These are phyloP conservation scores for Thamnaconus septentrionalis DNA, from an alignment of 2,113 vertebrate species.

Conservation along the genomic window DNA sequence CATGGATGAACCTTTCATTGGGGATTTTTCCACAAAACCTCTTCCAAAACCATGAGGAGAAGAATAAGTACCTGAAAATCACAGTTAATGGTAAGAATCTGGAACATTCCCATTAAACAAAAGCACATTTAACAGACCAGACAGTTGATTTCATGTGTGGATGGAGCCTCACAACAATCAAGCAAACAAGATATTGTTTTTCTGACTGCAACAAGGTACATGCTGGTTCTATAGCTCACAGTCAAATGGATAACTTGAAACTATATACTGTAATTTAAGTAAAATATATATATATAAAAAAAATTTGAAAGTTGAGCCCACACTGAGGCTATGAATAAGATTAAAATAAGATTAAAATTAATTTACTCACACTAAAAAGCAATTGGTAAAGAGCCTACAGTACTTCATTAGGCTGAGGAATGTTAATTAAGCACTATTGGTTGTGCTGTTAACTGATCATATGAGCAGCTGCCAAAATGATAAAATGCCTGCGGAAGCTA, in stretches of 20 bases:
- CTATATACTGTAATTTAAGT: too few species aligned
- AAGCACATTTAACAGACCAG: background rate
- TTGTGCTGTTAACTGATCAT: slow-evolving; percentile 15
- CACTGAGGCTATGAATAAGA: too few species aligned
- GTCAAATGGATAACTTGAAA: too few species aligned
- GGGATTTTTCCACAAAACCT: slow-evolving; percentile 60
- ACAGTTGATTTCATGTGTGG: too few species aligned
- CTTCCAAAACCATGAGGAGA: slow-evolving; percentile 62
- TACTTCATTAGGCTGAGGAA: background rate
- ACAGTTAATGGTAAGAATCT: too few species aligned
- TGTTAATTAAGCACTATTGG: slow-evolving; percentile 13
- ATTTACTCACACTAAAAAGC: background rate
- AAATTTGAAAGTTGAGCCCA: too few species aligned
- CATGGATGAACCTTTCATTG: slow-evolving; percentile 7
- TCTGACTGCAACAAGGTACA: too few species aligned
- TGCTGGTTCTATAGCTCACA: too few species aligned
- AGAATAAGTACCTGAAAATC: slow-evolving; percentile 20
- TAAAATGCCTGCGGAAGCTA: slow-evolving; percentile 30
- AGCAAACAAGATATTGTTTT: too few species aligned
- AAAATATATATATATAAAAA: too few species aligned
- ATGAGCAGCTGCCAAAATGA: slow-evolving; percentile 29
- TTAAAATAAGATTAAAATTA: background rate
- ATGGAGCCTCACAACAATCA: background rate
- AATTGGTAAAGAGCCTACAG: background rate
- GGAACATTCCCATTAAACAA: slow-evolving; percentile 46